Base-by-base conservation (phyloP, 1,140 invertebrate genomes). In the Caenorhabditis briggsae region DNA sequence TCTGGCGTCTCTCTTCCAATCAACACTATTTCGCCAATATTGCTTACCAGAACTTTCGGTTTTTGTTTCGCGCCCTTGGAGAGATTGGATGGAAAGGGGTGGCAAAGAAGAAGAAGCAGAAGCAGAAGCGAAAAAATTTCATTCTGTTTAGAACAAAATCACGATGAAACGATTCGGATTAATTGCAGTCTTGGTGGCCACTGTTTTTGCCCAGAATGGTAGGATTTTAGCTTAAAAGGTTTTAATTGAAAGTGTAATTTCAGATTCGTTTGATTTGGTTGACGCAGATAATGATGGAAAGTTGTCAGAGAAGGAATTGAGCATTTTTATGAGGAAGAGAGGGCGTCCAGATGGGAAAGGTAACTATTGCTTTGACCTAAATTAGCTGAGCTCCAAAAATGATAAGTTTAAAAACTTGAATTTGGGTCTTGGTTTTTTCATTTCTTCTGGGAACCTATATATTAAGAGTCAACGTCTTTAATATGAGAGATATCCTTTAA, bases 11-110 rank as follows among this genome's bases (percentile, higher is more conserved):
- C 16, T 48, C 64, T 41, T 2, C 41, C 1, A 46, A 14, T n/a
- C 41, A 3, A 33, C 12, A 46, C 41, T 25, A 7, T 70, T 14
- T 70, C n/a, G n/a, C 64, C 5, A 9, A 6, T 16, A 48, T 70
- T 70, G 64, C 64, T 70, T 70, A 70, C 41, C 64, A 70, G 33
- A 70, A 70, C 64, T 70, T 70, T 70, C 64, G 64, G 33, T 70
- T 70, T 70, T 70, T 70, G 59, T 61, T 61, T 61, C 59, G 59
- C 59, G 25, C 59, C 59, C 59, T 23, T 41, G 8, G 23, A 59
- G 58, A n/a, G 58, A 9, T 41, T 65, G 23, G 61, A 65, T 33
- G 33, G 1, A 33, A 3, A 3, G 33, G 33, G 33, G 33, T 33
- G 33, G 33, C 33, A 33, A 33, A 2, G 33, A 33, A 33, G 11